Conservation (phyloP, 2,888 invertebrate genomes). For the Drosophila koepferae region DNA sequence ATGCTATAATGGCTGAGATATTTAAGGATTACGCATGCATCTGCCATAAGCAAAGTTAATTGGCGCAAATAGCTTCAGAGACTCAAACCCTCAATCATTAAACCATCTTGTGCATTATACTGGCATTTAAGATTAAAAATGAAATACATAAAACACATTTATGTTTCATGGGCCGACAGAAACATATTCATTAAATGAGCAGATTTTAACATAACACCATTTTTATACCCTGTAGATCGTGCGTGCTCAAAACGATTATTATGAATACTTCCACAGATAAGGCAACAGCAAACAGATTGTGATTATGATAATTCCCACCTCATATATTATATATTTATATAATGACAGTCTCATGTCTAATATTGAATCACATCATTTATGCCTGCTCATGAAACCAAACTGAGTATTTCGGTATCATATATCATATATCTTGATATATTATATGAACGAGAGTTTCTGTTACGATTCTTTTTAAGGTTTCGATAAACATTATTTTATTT, state of each 20-base stretch:
- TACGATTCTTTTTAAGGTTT: too few relatives aligned
- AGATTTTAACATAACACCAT: conserved; percentile 43
- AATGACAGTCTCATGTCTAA: neutral
- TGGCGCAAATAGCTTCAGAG: conserved; percentile 26
- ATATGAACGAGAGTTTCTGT: too few relatives aligned
- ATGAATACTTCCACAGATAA: neutral
- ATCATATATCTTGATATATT: too few relatives aligned
- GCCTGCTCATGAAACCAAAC: neutral
- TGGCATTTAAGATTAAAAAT: conserved; percentile 67
- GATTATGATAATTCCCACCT: neutral
- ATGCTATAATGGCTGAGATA: conserved; percentile 3
- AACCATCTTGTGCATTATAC: conserved; percentile 27
- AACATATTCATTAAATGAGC: conserved; percentile 55
- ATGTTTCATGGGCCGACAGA: conserved; percentile 23
- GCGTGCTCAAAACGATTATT: neutral
- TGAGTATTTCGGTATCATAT: neutral
- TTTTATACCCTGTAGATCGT: neutral
- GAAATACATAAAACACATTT: conserved; percentile 57
- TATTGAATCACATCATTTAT: neutral
- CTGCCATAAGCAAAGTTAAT: conserved; percentile 51
- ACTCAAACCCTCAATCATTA: conserved; percentile 12
- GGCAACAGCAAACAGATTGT: too few relatives aligned
- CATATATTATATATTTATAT: neutral
- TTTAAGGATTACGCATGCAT: conserved; percentile 40
- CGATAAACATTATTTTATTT: too few relatives aligned